These are phyloP conservation scores for Archaeoteleia sp. DNA, from an alignment of 2,888 invertebrate genomes.

Conservation along the genomic window DNA sequence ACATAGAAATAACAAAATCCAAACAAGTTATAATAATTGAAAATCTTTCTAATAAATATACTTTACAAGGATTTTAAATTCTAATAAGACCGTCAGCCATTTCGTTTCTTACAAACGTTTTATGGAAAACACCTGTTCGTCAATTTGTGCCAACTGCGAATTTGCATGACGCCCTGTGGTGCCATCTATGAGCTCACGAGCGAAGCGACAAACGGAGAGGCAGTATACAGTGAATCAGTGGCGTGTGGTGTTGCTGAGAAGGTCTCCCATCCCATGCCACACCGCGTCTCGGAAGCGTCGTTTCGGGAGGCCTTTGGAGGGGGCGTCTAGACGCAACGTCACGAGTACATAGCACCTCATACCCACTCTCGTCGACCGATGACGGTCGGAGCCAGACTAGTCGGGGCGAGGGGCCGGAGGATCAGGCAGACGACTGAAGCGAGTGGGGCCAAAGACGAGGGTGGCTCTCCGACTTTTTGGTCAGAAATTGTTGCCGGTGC, in stretches of 20 bases:
- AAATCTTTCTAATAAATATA: no score
- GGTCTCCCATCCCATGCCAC: conserved; percentile 41
- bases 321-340: conserved; percentile 74
- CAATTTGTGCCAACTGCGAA: conserved; percentile 7
- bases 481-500: conserved; percentile 69
- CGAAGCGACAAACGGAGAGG: conserved; percentile 12
- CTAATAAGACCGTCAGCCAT: no score
- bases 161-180: conserved; percentile 23
- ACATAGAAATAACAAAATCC: no score
- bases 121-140: conserved; percentile 36
- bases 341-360: conserved; percentile 69
- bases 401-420: conserved; percentile 54
- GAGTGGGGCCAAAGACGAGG: conserved; percentile 54
- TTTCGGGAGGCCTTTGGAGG: conserved; percentile 64
- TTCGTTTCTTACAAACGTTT: conserved; percentile 29
- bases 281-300: conserved; percentile 50
- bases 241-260: conserved; percentile 34
- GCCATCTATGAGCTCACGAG: conserved; percentile 32
- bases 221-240: conserved; percentile 14
- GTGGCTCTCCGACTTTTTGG: conserved; percentile 71
- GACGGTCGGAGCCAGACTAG: conserved; percentile 69
- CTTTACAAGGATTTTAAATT: no score
- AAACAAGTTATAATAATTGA: no score
- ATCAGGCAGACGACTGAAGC: conserved; percentile 43
- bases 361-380: conserved; percentile 61